Percentiles rank a stretch among this genome's conserved stretches.
phyloP scores from a whole-genome alignment of 2,888 invertebrate species.

The Synanthedon andrenaeformis region DNA sequence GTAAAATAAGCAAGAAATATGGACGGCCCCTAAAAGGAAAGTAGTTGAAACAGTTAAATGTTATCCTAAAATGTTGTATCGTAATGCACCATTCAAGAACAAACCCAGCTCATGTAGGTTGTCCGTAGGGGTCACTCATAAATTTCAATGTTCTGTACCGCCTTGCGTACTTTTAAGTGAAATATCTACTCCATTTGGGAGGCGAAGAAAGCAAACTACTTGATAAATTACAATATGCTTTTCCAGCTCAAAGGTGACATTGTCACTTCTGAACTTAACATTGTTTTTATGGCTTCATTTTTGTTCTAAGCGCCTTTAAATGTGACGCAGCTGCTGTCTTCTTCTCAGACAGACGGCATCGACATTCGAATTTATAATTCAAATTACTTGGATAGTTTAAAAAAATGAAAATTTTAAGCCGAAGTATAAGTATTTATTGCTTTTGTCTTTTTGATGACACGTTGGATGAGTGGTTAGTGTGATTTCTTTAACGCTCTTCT shows the following conservation, averaged over 20 bases:
- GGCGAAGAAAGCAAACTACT: constrained; percentile 43
- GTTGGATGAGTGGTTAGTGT: too few species aligned
- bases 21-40: not conserved
- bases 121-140: constrained; percentile 52
- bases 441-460: too few species aligned
- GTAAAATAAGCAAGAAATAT: not conserved
- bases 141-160: constrained; percentile 58
- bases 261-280: not conserved
- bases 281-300: not conserved
- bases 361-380: not conserved
- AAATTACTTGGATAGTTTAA: too few species aligned
- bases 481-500: too few species aligned
- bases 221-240: constrained; percentile 43
- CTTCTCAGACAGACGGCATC: not conserved
- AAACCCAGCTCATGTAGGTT: constrained; percentile 33
- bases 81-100: constrained; percentile 28
- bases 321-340: not conserved
- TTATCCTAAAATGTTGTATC: constrained; percentile 25
- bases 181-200: constrained; percentile 54
- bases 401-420: too few species aligned
- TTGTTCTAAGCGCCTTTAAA: not conserved
- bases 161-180: constrained; percentile 53
- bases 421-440: too few species aligned
- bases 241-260: not conserved
- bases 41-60: not conserved